phyloP scores from a whole-genome alignment of 2,888 invertebrate genomes.

The Ligdia adustata region DNA sequence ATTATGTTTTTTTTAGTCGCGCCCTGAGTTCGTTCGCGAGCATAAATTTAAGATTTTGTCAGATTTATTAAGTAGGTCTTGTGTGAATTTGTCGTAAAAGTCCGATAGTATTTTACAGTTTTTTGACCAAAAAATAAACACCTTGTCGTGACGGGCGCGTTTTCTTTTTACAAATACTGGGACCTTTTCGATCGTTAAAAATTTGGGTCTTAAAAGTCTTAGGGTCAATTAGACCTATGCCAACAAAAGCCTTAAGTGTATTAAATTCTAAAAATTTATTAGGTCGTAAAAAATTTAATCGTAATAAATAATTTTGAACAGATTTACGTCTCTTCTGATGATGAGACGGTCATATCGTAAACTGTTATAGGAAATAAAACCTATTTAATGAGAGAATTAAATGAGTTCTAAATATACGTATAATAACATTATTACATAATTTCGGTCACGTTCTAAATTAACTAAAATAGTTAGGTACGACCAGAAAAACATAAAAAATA shows the following conservation, averaged over 20 bases:
- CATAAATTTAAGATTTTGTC: constrained; percentile 77
- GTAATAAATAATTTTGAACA: constrained; percentile 39
- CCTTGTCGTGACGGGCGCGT: constrained; percentile 50
- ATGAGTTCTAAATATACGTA: constrained; percentile 31
- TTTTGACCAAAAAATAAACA: constrained; percentile 58
- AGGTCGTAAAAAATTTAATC: constrained; percentile 38
- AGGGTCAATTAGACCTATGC: constrained; percentile 41
- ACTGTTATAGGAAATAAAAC: constrained; percentile 36
- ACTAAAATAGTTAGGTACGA: constrained; percentile 18
- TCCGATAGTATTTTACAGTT: constrained; percentile 74
- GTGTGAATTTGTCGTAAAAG: constrained; percentile 80
- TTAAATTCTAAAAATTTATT: constrained; percentile 32
- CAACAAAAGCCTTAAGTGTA: constrained; percentile 31
- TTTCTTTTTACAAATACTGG: constrained; percentile 47
- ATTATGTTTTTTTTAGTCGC: constrained; percentile 54
- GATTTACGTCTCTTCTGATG: constrained; percentile 35
- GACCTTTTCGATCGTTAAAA: constrained; percentile 60
- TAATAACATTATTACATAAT: constrained; percentile 33
- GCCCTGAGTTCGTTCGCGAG: constrained; percentile 59
- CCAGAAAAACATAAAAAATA: no score
- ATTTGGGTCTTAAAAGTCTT: constrained; percentile 27
- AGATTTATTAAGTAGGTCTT: constrained; percentile 78
- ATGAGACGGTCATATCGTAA: constrained; percentile 31
- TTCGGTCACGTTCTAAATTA: constrained; percentile 26
- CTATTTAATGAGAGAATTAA: constrained; percentile 30